Conservation (phyloP, 2,888 invertebrate genomes). For the Entomobrya multifasciata region DNA sequence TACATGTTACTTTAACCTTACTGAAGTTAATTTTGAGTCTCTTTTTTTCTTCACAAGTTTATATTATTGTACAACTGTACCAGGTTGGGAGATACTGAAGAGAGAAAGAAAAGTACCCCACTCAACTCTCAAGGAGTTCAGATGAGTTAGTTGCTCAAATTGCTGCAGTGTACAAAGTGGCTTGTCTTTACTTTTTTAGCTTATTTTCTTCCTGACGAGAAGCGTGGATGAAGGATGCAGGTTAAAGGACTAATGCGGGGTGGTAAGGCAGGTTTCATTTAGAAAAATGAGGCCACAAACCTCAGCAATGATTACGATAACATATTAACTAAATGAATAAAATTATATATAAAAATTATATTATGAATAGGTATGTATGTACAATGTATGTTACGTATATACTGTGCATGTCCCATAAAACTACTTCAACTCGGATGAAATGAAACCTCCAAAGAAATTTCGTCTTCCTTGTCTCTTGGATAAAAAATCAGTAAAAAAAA, state of each 20-base stretch:
- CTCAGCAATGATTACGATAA: constrained; percentile 15
- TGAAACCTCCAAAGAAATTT: constrained; percentile 19
- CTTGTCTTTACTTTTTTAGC: background rate
- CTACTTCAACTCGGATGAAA: constrained; percentile 42
- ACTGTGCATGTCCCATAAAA: background rate
- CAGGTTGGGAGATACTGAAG: background rate
- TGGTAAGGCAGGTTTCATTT: background rate
- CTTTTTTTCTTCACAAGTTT: background rate
- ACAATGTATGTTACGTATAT: background rate
- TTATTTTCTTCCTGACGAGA: constrained; percentile 4
- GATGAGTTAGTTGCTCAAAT: constrained; percentile 5
- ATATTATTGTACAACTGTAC: background rate
- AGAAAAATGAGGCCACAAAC: background rate
- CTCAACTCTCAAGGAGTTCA: background rate
- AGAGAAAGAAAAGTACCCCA: background rate
- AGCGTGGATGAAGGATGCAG: background rate
- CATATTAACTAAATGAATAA: constrained; percentile 25
- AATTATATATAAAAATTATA: constrained; percentile 16
- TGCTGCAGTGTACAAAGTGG: background rate
- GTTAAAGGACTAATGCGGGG: constrained; percentile 1
- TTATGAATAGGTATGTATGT: background rate
- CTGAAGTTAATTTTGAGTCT: constrained; percentile 48
- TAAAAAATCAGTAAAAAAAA: constrained; percentile 50
- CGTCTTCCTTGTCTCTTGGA: background rate
- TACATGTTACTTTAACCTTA: background rate